Percentiles rank a stretch among this genome's conserved stretches.
Evolutionary conservation across 2,113 vertebrate species (phyloP).

Genomic region (Stomatorhinus ivindoensis): DNA sequence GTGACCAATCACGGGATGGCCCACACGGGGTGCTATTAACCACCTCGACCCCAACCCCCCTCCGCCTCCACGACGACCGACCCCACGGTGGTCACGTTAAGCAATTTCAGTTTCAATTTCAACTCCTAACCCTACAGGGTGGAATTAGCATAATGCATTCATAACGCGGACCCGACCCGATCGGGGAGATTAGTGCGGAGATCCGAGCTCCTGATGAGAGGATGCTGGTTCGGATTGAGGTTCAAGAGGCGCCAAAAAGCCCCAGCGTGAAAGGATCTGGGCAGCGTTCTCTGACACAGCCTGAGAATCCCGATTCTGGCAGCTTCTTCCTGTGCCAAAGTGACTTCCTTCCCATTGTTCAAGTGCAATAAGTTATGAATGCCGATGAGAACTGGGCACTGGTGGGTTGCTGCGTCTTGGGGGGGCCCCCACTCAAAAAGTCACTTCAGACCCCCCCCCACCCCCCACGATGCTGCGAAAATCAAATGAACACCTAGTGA

Average conservation of each 20-base stretch:
- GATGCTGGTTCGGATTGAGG: not conserved
- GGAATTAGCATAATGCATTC: slow-evolving; percentile 12
- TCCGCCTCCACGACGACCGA: not conserved
- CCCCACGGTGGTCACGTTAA: not conserved
- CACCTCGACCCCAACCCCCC: not conserved
- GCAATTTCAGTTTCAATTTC: slow-evolving; percentile 19
- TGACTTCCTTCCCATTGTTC: not conserved
- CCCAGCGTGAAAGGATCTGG: not conserved
- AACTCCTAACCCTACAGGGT: slow-evolving; percentile 1
- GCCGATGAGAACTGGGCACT: not conserved
- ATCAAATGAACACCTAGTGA: not conserved
- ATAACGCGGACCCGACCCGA: not conserved
- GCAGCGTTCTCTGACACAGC: not conserved
- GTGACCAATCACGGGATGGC: slow-evolving; percentile 19
- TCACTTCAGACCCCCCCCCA: not conserved
- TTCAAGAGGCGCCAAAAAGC: not conserved
- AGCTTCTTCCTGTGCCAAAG: not conserved
- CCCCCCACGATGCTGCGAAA: not conserved
- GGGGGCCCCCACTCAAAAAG: not conserved
- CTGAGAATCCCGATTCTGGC: not conserved
- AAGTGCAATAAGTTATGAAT: not conserved
- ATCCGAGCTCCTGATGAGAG: not conserved
- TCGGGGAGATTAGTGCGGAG: not conserved
- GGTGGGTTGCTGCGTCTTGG: not conserved
- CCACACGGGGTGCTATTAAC: not conserved